Base-by-base conservation (phyloP, 2,113 vertebrate genomes). In the Mohoua ochrocephala region DNA sequence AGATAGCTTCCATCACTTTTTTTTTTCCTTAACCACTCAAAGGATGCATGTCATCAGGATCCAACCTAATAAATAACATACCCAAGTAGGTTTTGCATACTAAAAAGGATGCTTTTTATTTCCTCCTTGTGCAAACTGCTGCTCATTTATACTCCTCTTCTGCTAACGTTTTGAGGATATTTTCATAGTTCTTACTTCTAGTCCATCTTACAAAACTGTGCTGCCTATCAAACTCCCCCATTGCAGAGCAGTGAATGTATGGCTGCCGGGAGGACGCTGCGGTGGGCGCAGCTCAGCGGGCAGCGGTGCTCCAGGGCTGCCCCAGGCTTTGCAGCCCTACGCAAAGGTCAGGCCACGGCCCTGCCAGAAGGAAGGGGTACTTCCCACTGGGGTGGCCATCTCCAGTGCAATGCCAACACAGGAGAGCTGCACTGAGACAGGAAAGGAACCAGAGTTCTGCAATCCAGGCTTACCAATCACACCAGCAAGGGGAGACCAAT, bases 161-260 rank as follows among this genome's bases (percentile, higher is more conserved):
- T 41, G 57, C 13, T 65, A 30, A 35, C 13, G 13, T 49, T 88
- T 50, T 23, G 19, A 80, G 50, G 68, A 27, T 27, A 47, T 76
- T 81, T 91, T 65, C 71, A 57, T 6, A 64, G 59, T 14, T 59
- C 21, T 53, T 82, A 35, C 20, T 84, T 74, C 30, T 53, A 77
- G 59, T 47, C 42, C 19, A 41, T 27, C 22, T 39, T 13, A 63
- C 15, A 53, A 23, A 86, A 26, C 10, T 4, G 47, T 4, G 31
- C 59, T 73, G 70, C 63, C 50, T 45, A 24, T 47, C 14, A 33
- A 78, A 54, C 10, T 0, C 44, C 22, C 22, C 6, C 7, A 3
- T 4, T 9, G 6, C 14, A 73, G 39, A 53, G n/a, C 35, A 37
- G 6, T 0, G 33, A 44, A 6, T 49, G 7, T 1, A 1, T 2